A percentile compares a stretch with the other conserved stretches of the same genome.
Evolutionary conservation across 2,888 invertebrate genomes (phyloP).

Genomic region (Lithophane leautieri): DNA sequence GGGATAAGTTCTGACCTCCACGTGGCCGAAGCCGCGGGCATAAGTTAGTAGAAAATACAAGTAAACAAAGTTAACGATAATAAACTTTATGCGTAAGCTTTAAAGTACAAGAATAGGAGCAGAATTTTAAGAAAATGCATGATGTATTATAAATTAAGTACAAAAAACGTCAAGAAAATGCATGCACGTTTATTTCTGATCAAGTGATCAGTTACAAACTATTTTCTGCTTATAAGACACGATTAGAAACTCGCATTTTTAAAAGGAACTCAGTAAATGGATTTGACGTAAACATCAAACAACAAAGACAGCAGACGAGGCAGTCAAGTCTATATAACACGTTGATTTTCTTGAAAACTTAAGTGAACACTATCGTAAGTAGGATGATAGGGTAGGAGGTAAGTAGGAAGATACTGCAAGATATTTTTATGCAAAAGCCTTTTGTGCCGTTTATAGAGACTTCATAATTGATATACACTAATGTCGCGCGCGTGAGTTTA

Average conservation of each 20-base stretch:
- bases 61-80: not conserved
- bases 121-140: not conserved
- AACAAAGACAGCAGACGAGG: not conserved
- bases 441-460: not conserved
- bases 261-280: not conserved
- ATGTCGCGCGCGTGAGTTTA: not conserved
- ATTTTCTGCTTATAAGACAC: not conserved
- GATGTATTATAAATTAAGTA: not conserved
- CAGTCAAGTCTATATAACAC: not conserved
- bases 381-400: not conserved
- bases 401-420: no score
- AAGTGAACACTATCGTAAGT: not conserved
- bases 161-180: not conserved
- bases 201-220: not conserved
- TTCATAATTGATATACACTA: not conserved
- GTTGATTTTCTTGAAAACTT: not conserved
- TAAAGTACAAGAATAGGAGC: not conserved
- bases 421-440: not conserved
- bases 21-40: no score
- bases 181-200: not conserved
- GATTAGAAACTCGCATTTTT: not conserved
- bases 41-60: not conserved
- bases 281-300: not conserved
- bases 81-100: not conserved
- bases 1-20: no score